Conservation (phyloP, 37 sponge, comb jelly and placozoan genomes). For the Geodia barretti region DNA sequence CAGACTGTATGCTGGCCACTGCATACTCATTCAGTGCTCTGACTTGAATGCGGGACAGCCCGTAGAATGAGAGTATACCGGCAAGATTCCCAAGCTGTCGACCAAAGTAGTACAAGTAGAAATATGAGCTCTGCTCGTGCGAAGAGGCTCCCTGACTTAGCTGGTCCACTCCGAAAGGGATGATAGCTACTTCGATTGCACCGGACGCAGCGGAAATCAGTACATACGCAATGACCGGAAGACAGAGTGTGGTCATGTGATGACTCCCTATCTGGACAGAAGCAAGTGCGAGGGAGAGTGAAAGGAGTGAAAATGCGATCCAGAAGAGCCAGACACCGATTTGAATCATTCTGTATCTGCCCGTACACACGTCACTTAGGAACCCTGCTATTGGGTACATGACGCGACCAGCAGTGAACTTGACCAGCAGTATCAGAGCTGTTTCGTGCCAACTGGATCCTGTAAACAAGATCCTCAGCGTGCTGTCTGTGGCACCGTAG, state of each 20-base stretch:
- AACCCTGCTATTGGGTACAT: constrained; percentile 7
- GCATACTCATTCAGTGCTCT: background rate
- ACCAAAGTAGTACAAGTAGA: constrained; percentile 29
- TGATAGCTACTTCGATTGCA: constrained; percentile 20
- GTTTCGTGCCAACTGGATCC: background rate
- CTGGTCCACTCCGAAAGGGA: constrained; percentile 25
- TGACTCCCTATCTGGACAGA: background rate
- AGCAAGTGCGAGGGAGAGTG: background rate
- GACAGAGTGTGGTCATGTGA: background rate
- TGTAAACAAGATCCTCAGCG: background rate
- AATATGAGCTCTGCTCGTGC: constrained; percentile 15
- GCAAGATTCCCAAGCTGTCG: background rate
- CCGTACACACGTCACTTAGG: background rate
- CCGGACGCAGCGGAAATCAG: constrained; percentile 1
- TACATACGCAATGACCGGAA: background rate
- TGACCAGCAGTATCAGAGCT: background rate
- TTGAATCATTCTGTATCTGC: background rate
- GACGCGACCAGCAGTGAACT: constrained; percentile 1
- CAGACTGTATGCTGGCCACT: background rate
- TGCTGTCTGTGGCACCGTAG: constrained; percentile 1
- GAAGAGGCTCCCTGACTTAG: constrained; percentile 14
- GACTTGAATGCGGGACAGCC: background rate
- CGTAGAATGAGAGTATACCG: background rate
- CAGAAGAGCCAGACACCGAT: background rate
- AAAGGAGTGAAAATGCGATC: background rate